A percentile compares a stretch with the other conserved stretches of the same genome.
Conservation (phyloP, 1,140 invertebrate species). For the Plutomurus gul region DNA sequence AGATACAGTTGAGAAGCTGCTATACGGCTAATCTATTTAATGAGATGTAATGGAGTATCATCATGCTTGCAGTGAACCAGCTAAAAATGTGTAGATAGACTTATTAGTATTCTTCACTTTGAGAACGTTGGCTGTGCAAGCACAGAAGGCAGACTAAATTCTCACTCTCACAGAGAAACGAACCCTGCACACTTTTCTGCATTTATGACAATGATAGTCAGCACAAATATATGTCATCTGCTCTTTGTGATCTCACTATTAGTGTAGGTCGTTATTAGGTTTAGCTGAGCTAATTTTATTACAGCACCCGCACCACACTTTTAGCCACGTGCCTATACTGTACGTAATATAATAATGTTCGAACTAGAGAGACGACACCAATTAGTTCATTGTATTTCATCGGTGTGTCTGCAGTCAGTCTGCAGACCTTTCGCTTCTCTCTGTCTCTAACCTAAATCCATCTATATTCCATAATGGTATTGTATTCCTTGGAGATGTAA, state of each 20-base stretch:
- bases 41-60: too few relatives aligned
- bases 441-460: background rate
- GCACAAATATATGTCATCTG: background rate
- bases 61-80: too few relatives aligned
- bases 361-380: background rate
- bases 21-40: too few relatives aligned
- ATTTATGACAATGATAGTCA: conserved; percentile 19
- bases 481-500: background rate
- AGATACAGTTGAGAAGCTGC: too few relatives aligned
- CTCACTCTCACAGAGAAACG: background rate
- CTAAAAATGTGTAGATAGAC: background rate
- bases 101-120: background rate
- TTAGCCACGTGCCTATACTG: too few relatives aligned
- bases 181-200: background rate
- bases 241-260: background rate
- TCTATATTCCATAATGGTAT: conserved; percentile 15
- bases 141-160: background rate
- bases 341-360: too few relatives aligned
- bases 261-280: background rate
- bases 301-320: too few relatives aligned
- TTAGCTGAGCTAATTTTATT: conserved; percentile 14
- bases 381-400: background rate
- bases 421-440: too few relatives aligned
- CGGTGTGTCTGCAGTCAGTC: too few relatives aligned
- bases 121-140: conserved; percentile 14